Evolutionary conservation across 2,113 vertebrate genomes (phyloP).

Genomic region (Gymnarchus niloticus): DNA sequence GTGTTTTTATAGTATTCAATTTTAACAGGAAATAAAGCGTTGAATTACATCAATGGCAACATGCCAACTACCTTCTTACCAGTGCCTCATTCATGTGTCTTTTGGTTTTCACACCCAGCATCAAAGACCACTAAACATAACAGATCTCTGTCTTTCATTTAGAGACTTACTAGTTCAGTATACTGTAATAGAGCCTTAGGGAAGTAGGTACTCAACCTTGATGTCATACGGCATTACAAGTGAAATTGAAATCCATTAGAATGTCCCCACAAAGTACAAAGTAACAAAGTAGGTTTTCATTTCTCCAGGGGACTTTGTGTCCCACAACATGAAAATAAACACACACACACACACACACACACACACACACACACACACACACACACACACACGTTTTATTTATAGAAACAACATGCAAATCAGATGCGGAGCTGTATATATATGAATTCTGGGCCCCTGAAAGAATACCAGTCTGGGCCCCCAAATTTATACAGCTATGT

Average conservation of each 20-base stretch:
- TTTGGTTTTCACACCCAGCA: neutral
- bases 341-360: too few species aligned
- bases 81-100: neutral
- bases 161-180: neutral
- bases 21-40: neutral
- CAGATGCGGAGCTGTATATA: too few species aligned
- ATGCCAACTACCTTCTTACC: neutral
- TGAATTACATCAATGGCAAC: neutral
- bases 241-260: neutral
- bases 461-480: too few species aligned
- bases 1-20: neutral
- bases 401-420: too few species aligned
- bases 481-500: too few species aligned
- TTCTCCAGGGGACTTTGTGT: too few species aligned
- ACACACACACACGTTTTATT: too few species aligned
- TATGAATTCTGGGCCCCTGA: too few species aligned
- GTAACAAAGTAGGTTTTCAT: too few species aligned
- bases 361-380: too few species aligned
- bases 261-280: neutral
- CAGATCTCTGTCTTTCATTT: neutral
- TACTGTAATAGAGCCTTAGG: neutral
- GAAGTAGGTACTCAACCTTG: neutral
- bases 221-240: neutral
- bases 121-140: neutral
- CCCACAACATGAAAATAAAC: too few species aligned